A percentile compares a stretch with the other conserved stretches of the same genome.
Conservation (phyloP, 2,113 vertebrate genomes). For the Anhinga anhinga region DNA sequence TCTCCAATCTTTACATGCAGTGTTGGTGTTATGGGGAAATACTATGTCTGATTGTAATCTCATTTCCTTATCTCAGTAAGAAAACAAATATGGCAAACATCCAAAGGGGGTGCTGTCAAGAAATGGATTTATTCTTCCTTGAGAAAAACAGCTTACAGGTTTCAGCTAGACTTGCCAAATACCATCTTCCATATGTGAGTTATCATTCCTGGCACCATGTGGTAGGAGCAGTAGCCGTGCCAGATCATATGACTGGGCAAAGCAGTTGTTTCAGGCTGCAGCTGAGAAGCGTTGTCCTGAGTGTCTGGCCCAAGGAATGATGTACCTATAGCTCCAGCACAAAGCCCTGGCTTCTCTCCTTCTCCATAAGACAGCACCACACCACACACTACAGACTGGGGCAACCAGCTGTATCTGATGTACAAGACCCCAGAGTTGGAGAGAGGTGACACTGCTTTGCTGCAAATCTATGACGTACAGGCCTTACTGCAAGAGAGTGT, state of each 20-base stretch:
- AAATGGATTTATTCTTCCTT: background rate
- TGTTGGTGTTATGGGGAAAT: background rate
- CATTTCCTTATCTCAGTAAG: background rate
- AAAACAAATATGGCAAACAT: background rate
- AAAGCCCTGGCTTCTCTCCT: background rate
- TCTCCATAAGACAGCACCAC: background rate
- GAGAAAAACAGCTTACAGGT: background rate
- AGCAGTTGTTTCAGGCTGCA: background rate
- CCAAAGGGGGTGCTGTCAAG: background rate
- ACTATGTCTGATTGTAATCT: background rate
- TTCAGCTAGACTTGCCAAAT: background rate
- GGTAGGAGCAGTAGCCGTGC: background rate
- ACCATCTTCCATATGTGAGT: background rate
- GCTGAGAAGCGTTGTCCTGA: background rate
- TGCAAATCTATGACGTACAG: background rate
- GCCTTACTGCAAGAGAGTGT: background rate
- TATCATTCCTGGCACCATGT: background rate
- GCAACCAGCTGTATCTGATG: background rate
- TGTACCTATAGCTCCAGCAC: background rate
- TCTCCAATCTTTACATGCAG: background rate
- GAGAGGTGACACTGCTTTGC: background rate
- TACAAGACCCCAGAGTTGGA: background rate
- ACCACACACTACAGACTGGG: background rate
- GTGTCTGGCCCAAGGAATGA: background rate
- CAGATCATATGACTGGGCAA: background rate